A percentile compares a stretch with the other conserved stretches of the same genome.
Conservation (phyloP, 2,113 vertebrate genomes). For the Clinocottus analis region DNA sequence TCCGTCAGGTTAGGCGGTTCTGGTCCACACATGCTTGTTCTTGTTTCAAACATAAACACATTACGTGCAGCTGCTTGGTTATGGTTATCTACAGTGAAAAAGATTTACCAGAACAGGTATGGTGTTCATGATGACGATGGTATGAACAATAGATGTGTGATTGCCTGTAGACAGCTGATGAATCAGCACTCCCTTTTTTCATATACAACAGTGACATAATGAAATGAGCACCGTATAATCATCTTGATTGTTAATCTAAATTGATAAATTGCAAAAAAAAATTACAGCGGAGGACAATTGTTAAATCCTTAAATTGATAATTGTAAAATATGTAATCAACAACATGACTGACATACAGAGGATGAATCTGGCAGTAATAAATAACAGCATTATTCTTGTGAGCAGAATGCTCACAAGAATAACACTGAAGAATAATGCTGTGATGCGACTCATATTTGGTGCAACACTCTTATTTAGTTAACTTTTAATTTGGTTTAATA, state of each 20-base stretch:
- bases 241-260: background rate
- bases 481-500: background rate
- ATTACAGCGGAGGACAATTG: background rate
- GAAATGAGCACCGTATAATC: background rate
- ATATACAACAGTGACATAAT: background rate
- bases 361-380: background rate
- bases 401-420: too few relatives aligned
- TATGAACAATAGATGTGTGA: background rate
- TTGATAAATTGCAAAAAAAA: slow-evolving; percentile 5
- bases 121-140: background rate
- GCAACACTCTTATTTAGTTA: background rate
- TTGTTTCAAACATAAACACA: background rate
- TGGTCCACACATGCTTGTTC: background rate
- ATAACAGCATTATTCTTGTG: background rate
- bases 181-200: background rate
- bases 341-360: background rate
- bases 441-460: background rate
- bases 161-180: slow-evolving; percentile 19
- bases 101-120: background rate
- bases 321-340: background rate
- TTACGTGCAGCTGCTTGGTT: background rate
- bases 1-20: background rate
- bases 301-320: background rate
- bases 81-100: background rate
- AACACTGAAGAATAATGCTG: too few relatives aligned